Evolutionary conservation across 2,113 vertebrate genomes (phyloP), one percentile per base, ranked within the genome.

Genomic region (Podocnemis expansa): DNA sequence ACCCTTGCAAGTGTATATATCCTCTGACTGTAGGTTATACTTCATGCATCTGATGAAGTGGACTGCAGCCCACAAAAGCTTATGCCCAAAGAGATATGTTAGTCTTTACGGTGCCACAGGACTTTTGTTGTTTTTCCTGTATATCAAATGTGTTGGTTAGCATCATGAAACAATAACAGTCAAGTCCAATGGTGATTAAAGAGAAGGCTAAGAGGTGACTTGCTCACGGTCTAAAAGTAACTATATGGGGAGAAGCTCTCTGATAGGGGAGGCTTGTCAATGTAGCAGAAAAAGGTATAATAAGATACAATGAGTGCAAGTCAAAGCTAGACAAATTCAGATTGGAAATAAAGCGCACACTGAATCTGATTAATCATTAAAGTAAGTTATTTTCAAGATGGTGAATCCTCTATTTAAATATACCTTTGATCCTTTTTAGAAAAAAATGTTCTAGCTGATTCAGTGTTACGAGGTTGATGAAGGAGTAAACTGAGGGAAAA

Each of bases 361-460:
- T 11, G 4, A 85, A 19, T 31, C 10, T 56, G n/a, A 4, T 29
- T 49, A 55, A 51, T 5, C 0, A 0, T 4, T 84, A 24, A 10
- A 51, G 4, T 78, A 84, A 8, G 81, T 88, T 82, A 89, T 1
- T 1, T 58, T 8, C 47, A 38, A 11, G 45, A 22, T 88, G 88
- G 7, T 29, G 2, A 16, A 51, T 75, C 88, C 63, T 51, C 11
- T 51, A 51, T 27, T 83, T n/a, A 88, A 55, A 88, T 45, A 11
- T 3, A 43, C 56, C 38, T 13, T 27, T 52, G 38, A 13, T 41
- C 89, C 3, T 51, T 12, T 87, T 58, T 76, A 63, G 38, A n/a
- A 27, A 76, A 43, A 87, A 93, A 45, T 0, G 1, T n/a, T 88
- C 11, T 78, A 51, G 31, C 9, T 82, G 52, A 85, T 31, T 4